phyloP scores from a whole-genome alignment of 1,140 invertebrate genomes.

The Cecropterus lyciades region DNA sequence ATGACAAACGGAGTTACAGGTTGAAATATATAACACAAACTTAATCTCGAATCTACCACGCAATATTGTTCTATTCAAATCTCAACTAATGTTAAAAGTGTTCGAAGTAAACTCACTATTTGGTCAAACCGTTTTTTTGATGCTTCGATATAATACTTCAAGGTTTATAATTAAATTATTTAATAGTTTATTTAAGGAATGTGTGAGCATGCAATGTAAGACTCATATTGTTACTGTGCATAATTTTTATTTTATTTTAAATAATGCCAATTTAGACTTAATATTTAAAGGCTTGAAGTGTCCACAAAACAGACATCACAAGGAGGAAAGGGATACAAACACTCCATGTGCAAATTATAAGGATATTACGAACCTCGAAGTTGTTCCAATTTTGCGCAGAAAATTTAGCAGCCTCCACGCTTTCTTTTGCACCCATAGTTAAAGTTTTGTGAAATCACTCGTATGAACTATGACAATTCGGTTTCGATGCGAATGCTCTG shows the following conservation, averaged over 20 bases:
- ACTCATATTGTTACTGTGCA: conserved; percentile 68
- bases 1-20: background rate
- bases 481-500: conserved; percentile 73
- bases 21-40: conserved; percentile 11
- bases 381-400: conserved; percentile 90
- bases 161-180: conserved; percentile 33
- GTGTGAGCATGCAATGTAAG: conserved; percentile 71
- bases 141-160: conserved; percentile 20
- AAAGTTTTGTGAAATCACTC: conserved; percentile 77
- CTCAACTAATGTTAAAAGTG: no score
- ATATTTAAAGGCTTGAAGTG: conserved; percentile 57
- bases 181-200: conserved; percentile 49
- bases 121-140: conserved; percentile 1
- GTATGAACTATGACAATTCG: conserved; percentile 76
- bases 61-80: background rate
- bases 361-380: conserved; percentile 87
- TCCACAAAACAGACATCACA: conserved; percentile 71
- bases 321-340: conserved; percentile 76
- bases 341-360: conserved; percentile 82
- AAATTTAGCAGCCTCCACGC: conserved; percentile 89
- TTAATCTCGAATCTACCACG: background rate
- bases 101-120: background rate
- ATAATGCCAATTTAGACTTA: conserved; percentile 55
- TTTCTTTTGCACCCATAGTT: conserved; percentile 89
- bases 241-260: conserved; percentile 55